Conservation (phyloP, 2,113 vertebrate genomes). For the Scortum barcoo region DNA sequence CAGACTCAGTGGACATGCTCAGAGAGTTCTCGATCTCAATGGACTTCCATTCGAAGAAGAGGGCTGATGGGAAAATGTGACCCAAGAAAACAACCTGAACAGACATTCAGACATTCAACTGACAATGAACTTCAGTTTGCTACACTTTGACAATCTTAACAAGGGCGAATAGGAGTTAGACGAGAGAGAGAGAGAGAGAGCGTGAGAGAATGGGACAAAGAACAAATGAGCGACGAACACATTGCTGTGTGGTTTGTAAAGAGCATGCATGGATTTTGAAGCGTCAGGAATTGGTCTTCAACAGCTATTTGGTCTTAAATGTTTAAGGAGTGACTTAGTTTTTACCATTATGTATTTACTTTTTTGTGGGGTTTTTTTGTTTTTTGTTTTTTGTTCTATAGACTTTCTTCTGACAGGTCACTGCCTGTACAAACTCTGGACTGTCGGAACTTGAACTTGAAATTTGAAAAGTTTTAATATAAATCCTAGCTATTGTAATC, state of each 20-base stretch:
- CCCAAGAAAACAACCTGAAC: conserved; percentile 24
- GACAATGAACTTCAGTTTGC: conserved; percentile 53
- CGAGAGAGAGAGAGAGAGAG: conserved; percentile 36
- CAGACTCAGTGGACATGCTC: conserved; percentile 40
- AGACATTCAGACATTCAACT: conserved; percentile 36
- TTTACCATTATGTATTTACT: conserved; percentile 83
- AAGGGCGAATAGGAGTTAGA: conserved; percentile 39
- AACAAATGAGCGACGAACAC: conserved; percentile 73
- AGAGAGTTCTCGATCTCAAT: conserved; percentile 13
- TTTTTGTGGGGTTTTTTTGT: conserved; percentile 53
- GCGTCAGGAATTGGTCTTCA: conserved; percentile 87
- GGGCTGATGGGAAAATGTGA: conserved; percentile 27
- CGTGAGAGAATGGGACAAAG: conserved; percentile 36
- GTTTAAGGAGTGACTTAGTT: conserved; percentile 96
- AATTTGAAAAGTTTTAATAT: conserved; percentile 90
- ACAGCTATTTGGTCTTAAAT: conserved; percentile 98
- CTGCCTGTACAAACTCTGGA: conserved; percentile 93
- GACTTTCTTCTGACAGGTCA: conserved; percentile 86
- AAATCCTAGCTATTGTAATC: conserved; percentile 95
- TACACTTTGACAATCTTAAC: conserved; percentile 70
- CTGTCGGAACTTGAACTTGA: conserved; percentile 98
- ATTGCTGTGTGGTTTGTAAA: conserved; percentile 73
- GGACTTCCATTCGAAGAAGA: conserved; percentile 35
- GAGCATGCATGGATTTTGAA: conserved; percentile 96
- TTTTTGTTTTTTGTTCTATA: conserved; percentile 74